Base-by-base conservation (phyloP, 2,113 vertebrate species). In the Jacana jacana region DNA sequence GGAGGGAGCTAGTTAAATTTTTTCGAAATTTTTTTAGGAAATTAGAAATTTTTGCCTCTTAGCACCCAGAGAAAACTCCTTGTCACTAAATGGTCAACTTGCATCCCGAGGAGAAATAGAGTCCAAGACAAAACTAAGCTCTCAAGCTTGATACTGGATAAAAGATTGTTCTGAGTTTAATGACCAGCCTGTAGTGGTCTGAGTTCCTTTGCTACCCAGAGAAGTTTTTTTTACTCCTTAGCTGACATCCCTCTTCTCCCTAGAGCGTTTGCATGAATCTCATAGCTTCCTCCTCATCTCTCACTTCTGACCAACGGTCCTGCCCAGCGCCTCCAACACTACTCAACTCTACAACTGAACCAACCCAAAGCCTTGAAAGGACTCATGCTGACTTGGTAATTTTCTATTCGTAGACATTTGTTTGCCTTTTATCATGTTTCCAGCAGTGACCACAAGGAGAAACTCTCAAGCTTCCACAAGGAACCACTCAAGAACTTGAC, bases 391-490 rank as follows among this genome's bases (percentile, higher is more conserved):
- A 40, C 35, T 81, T 54, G 65, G 37, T 81, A 60, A 54, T 65
- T 76, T 94, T 90, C 70, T 86, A 78, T 93, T 91, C 42, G 23
- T 13, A 81, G 64, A 60, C 9, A 75, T 71, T 76, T 4, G 3
- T 95, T 93, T 95, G 17, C 35, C 37, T 93, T 89, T 94, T 80
- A 51, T 73, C 49, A 30, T 58, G 12, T 88, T 94, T n/a, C 55
- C 65, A 81, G 55, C 42, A 88, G 69, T 61, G 57, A 81, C 72
- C 60, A 78, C 30, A 60, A 39, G 33, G 15, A 78, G 17, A 93
- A 95, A 91, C 30, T 69, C 55, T 75, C 52, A 71, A 48, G 49
- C 88, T 95, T 93, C 48, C 13, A n/a, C 40, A 71, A 81, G 39
- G 51, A 84, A 39, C 39, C 18, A 44, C 44, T 91, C 24, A 60